Base-by-base conservation (phyloP, 2,113 vertebrate genomes). In the Esox niger region DNA sequence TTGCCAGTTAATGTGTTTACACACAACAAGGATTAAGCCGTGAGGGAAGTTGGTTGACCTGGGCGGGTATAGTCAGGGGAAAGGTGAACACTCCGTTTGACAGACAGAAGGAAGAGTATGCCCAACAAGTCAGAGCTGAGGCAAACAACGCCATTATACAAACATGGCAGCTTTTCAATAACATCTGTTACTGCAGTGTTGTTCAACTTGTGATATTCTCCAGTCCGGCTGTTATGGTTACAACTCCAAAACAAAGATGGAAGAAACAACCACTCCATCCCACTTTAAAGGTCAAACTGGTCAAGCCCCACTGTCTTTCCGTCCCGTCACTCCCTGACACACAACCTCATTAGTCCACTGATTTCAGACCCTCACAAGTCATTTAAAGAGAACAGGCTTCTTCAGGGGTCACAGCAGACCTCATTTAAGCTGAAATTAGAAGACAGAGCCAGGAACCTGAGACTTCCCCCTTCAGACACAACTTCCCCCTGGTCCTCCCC, bases 1-100 rank as follows among this genome's bases (percentile, higher is more conserved):
- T 82, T 77, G 80, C 73, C 76, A 56, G 74, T 83, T 86, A 82
- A 88, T 84, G 79, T 84, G 83, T 79, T 87, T 83, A 86, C 82
- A 82, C 79, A 73, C 77, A 70, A 78, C 79, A 2, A 65, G 66
- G 81, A 84, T 82, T 76, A 81, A 79, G 74, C 80, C 80, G 76
- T 64, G 80, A 67, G 79, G 77, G 78, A 74, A 77, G 78, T 52
- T 9, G 73, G 59, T 65, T 70, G 81, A 80, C 83, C 76, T 13
- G 33, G 75, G 84, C n/a, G 15, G 25, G 26, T 20, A 3, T 15
- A 21, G 43, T 27, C 43, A 31, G 26, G 21, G 17, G 43, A 30
- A 27, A 23, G 57, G 57, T 59, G 57, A 59, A 30, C 13, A 20
- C 27, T 13, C 27, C 6, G 27, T 59, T 30, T 59, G 57, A 31